Percentiles rank a stretch among this genome's conserved stretches.
Evolutionary conservation across 2,797 vertebrate species (phyloP).

Genomic region (Pristis pectinata): DNA sequence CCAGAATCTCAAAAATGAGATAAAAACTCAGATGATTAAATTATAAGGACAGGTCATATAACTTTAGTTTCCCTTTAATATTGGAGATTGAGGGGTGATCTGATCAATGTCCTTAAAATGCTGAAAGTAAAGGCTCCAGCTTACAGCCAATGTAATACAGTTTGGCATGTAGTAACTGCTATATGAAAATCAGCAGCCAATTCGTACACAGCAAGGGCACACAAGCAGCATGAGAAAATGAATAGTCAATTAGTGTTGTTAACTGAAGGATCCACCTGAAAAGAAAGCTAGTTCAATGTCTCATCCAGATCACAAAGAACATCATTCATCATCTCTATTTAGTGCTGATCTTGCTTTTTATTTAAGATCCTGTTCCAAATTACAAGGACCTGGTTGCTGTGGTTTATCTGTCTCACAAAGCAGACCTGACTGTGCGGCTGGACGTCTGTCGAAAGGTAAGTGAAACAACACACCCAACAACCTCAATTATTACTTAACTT

Average conservation of each 20-base stretch:
- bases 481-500: background rate
- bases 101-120: background rate
- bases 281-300: background rate
- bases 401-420: slow-evolving; percentile 81
- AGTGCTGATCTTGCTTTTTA: background rate
- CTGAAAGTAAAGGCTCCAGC: too few species aligned
- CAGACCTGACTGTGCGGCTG: slow-evolving; percentile 76
- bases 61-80: background rate
- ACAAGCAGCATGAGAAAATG: background rate
- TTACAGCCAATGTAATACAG: background rate
- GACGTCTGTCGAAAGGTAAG: slow-evolving; percentile 90
- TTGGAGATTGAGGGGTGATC: background rate
- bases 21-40: background rate
- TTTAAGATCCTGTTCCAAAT: slow-evolving; percentile 66
- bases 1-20: background rate
- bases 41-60: background rate
- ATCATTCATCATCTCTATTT: too few species aligned
- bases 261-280: background rate
- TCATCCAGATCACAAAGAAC: background rate
- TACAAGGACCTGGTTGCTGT: slow-evolving; percentile 86
- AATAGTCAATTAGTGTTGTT: too few species aligned
- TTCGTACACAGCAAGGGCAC: background rate
- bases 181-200: background rate
- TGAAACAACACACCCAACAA: background rate
- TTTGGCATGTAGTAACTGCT: background rate